These are phyloP conservation scores for Drosophila emarginata DNA, from an alignment of 2,888 invertebrate species.

Conservation along the genomic window DNA sequence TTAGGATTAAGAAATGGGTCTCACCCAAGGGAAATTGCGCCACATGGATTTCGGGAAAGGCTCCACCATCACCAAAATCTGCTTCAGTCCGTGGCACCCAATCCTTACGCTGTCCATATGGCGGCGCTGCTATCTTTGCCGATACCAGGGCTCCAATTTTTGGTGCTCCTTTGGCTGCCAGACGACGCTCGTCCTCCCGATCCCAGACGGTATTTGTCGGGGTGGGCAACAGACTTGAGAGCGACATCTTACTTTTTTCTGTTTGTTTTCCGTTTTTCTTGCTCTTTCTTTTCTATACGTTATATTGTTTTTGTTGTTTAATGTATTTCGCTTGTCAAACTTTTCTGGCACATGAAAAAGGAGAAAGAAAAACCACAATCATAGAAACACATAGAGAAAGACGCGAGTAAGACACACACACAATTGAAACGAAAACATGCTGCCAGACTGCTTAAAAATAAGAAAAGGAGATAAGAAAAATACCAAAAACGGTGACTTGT, in stretches of 20 bases:
- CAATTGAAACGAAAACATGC: not conserved
- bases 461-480: not conserved
- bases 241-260: conserved; percentile 67
- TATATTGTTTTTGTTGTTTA: not conserved
- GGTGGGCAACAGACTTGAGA: conserved; percentile 90
- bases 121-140: conserved; percentile 88
- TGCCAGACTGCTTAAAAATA: not conserved
- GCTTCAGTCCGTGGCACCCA: conserved; percentile 94
- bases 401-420: not conserved
- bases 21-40: conserved; percentile 97
- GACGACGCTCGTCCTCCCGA: conserved; percentile 90
- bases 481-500: not conserved
- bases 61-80: conserved; percentile 95
- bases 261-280: not conserved
- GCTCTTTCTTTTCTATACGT: not conserved
- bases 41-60: conserved; percentile 98
- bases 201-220: conserved; percentile 95
- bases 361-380: not conserved
- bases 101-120: conserved; percentile 96
- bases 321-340: not conserved
- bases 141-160: conserved; percentile 86
- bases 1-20: conserved; percentile 81
- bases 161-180: conserved; percentile 79
- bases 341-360: not conserved
- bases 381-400: not conserved